These are phyloP conservation scores for Seira ritae DNA, from an alignment of 2,888 invertebrate genomes.

Conservation along the genomic window DNA sequence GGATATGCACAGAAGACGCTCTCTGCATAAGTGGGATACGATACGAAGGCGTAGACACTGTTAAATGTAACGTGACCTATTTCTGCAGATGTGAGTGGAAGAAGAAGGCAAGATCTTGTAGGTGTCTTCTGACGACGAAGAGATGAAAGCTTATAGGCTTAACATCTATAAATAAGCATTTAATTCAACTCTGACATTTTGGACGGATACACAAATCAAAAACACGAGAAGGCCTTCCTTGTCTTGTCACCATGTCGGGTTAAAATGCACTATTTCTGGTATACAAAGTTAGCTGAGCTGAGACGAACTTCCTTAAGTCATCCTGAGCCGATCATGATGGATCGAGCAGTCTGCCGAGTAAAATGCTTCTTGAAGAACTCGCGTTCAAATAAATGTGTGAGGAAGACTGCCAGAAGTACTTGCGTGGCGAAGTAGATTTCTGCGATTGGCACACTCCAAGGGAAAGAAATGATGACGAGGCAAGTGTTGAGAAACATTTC, in stretches of 20 bases:
- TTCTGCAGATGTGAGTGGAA: not conserved
- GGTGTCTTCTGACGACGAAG: not conserved
- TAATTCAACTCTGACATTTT: not conserved
- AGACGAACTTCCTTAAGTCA: not conserved
- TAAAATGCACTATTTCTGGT: too few species aligned
- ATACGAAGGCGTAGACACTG: too few species aligned
- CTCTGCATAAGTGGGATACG: too few species aligned
- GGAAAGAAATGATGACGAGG: conserved; percentile 36
- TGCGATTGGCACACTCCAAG: conserved; percentile 53
- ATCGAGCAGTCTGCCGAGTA: conserved; percentile 46
- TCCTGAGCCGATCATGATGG: conserved; percentile 41
- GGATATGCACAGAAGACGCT: too few species aligned
- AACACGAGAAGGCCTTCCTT: not conserved
- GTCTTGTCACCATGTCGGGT: not conserved
- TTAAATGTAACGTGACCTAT: not conserved
- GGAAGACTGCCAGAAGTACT: conserved; percentile 55
- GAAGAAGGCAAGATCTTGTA: not conserved
- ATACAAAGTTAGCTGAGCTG: too few species aligned
- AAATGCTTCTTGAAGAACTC: conserved; percentile 61
- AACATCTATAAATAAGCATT: not conserved
- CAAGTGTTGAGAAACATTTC: conserved; percentile 37
- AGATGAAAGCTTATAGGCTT: not conserved
- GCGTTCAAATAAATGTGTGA: conserved; percentile 55
- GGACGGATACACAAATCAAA: too few species aligned
- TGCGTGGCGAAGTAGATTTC: conserved; percentile 63